These are phyloP conservation scores for Notothenia coriiceps DNA, from an alignment of 2,113 vertebrate species.

Conservation along the genomic window DNA sequence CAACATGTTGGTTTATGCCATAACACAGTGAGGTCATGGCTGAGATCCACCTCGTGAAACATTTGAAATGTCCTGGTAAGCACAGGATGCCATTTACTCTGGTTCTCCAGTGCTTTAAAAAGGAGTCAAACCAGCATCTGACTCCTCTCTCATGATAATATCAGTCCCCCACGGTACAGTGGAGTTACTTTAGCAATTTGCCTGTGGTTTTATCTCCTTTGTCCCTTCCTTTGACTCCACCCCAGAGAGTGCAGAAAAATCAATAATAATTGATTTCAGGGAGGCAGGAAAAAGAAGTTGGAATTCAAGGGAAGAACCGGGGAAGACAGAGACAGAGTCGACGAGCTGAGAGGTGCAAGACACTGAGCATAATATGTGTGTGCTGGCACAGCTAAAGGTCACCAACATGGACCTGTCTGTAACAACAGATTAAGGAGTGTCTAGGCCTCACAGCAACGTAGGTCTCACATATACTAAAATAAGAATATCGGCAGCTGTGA, in stretches of 20 bases:
- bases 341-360: conserved; percentile 49
- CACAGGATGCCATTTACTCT: conserved; percentile 40
- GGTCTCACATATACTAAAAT: conserved; percentile 16
- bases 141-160: conserved; percentile 60
- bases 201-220: conserved; percentile 83
- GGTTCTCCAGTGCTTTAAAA: conserved; percentile 30
- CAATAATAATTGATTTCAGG: conserved; percentile 85
- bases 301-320: conserved; percentile 76
- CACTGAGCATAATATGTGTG: conserved; percentile 73
- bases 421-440: conserved; percentile 69
- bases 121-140: conserved; percentile 44
- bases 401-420: conserved; percentile 71
- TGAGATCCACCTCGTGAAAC: conserved; percentile 17
- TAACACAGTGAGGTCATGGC: conserved; percentile 12
- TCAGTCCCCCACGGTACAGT: conserved; percentile 56
- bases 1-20: neutral
- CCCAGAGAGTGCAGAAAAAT: conserved; percentile 81
- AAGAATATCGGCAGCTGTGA: conserved; percentile 15
- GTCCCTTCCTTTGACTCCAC: conserved; percentile 81
- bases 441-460: conserved; percentile 21
- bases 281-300: conserved; percentile 77
- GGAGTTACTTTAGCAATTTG: conserved; percentile 77
- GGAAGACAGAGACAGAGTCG: conserved; percentile 74
- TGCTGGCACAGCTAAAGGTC: conserved; percentile 79
- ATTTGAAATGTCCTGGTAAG: conserved; percentile 38